These are phyloP conservation scores for Tricholauxania praeusta DNA, from an alignment of 2,888 invertebrate genomes.

Conservation along the genomic window DNA sequence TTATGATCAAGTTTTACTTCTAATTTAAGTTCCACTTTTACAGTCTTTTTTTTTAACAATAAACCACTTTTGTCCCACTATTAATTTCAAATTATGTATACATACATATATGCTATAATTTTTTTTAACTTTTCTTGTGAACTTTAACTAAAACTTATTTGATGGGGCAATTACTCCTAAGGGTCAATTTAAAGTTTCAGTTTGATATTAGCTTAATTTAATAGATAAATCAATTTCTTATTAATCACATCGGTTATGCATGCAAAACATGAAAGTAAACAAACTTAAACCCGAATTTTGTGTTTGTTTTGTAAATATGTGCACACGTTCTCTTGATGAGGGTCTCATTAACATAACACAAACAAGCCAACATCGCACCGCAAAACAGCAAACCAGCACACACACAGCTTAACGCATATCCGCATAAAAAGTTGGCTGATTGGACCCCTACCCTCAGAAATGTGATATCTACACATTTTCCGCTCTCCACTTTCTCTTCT, in stretches of 20 bases:
- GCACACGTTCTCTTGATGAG: slow-evolving; percentile 2
- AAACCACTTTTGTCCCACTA: too few species aligned
- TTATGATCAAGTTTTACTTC: too few species aligned
- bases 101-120: too few species aligned
- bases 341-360: slow-evolving; percentile 19
- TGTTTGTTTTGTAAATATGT: background rate
- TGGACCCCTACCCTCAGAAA: background rate
- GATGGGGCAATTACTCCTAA: too few species aligned
- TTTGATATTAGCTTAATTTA: too few species aligned
- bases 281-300: slow-evolving; percentile 10
- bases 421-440: background rate
- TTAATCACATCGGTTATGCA: slow-evolving; percentile 1
- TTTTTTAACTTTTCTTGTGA: too few species aligned
- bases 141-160: too few species aligned
- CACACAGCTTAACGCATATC: background rate
- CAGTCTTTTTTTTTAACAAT: too few species aligned
- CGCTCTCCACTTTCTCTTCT: background rate
- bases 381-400: background rate
- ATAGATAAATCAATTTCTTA: too few species aligned
- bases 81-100: too few species aligned
- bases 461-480: background rate
- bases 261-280: slow-evolving; percentile 2
- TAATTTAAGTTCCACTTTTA: too few species aligned
- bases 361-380: background rate
- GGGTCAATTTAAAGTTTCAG: too few species aligned